A percentile compares a stretch with the other conserved stretches of the same genome.
phyloP scores from a whole-genome alignment of 2,888 invertebrate species.

The Ceratothoa steindachneri region DNA sequence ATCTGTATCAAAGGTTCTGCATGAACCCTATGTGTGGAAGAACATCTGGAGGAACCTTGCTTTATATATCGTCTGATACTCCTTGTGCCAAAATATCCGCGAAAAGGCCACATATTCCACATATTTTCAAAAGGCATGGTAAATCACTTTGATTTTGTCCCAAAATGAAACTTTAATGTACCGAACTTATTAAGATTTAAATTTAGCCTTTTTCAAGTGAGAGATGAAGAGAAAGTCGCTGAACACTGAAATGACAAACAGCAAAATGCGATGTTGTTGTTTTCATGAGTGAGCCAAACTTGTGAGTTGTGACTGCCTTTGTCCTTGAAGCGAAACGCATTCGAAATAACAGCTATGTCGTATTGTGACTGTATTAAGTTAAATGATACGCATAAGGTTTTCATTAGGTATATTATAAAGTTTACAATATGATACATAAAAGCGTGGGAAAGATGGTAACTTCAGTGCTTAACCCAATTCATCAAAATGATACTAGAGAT shows the following conservation, averaged over 20 bases:
- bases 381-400: too few species aligned
- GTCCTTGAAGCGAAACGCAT: not conserved
- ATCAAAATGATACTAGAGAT: too few species aligned
- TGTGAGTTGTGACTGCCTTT: too few species aligned
- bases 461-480: too few species aligned
- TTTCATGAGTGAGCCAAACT: not conserved
- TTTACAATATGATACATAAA: too few species aligned
- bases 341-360: not conserved
- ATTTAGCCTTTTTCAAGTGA: too few species aligned
- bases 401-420: too few species aligned
- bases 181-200: too few species aligned
- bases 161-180: not conserved
- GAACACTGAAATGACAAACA: too few species aligned
- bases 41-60: not conserved
- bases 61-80: not conserved
- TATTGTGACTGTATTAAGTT: too few species aligned
- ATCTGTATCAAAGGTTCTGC: slow-evolving; percentile 9
- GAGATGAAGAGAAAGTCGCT: too few species aligned
- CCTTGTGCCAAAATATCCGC: not conserved
- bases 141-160: not conserved
- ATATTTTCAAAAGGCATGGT: not conserved
- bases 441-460: too few species aligned
- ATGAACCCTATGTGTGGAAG: not conserved
- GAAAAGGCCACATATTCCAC: not conserved
- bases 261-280: not conserved